Evolutionary conservation across 2,888 invertebrate species (phyloP).

Genomic region (Noctua comes): DNA sequence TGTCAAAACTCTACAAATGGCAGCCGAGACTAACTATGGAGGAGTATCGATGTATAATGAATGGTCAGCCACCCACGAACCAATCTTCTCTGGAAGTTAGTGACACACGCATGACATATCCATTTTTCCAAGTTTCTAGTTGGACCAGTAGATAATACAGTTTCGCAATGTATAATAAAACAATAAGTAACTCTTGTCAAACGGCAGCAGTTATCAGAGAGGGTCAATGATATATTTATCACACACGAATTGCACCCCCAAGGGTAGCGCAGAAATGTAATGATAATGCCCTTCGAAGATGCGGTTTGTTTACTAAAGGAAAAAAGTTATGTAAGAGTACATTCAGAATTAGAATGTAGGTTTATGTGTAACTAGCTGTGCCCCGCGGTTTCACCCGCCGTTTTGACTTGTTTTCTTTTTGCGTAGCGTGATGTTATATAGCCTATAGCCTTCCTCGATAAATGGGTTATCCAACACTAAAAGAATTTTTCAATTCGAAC

Average conservation of each 20-base stretch:
- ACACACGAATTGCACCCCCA: slow-evolving; percentile 15
- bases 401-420: no score
- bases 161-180: slow-evolving; percentile 72
- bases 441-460: no score
- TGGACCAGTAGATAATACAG: slow-evolving; percentile 67
- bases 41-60: not conserved
- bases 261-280: slow-evolving; percentile 7
- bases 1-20: not conserved
- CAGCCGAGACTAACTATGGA: not conserved
- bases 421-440: no score
- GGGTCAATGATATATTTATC: slow-evolving; percentile 50
- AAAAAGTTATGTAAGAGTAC: not conserved
- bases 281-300: not conserved
- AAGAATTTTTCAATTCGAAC: no score
- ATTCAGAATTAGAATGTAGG: not conserved
- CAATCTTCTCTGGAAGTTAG: no score
- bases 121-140: slow-evolving; percentile 44
- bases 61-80: no score
- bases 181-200: slow-evolving; percentile 74
- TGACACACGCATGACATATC: slow-evolving; percentile 52
- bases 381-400: no score
- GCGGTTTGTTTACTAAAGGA: not conserved
- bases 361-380: no score
- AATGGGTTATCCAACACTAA: no score
- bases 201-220: slow-evolving; percentile 32